A percentile compares a stretch with the other conserved stretches of the same genome.
phyloP scores from a whole-genome alignment of 2,113 vertebrate genomes.

The Serinus canaria region DNA sequence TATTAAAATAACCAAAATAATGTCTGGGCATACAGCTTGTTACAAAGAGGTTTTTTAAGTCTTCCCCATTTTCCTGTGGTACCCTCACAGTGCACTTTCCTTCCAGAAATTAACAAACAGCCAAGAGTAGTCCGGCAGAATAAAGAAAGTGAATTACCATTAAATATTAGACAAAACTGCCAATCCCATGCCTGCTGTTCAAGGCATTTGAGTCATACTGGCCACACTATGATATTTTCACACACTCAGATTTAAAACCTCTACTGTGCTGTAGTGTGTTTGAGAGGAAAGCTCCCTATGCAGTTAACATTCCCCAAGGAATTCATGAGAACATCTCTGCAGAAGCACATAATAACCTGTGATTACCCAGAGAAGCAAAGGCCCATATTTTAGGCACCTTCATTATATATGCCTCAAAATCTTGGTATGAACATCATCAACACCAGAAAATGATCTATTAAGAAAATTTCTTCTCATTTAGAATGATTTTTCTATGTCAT shows the following conservation, averaged over 20 bases:
- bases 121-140: neutral
- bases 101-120: neutral
- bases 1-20: neutral
- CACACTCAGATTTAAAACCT: neutral
- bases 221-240: neutral
- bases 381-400: neutral
- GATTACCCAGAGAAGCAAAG: neutral
- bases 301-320: neutral
- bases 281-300: neutral
- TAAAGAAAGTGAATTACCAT: neutral
- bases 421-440: neutral
- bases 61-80: neutral
- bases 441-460: neutral
- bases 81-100: neutral
- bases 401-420: neutral
- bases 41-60: neutral
- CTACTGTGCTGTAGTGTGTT: neutral
- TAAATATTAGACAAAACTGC: neutral
- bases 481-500: neutral
- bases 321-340: neutral
- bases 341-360: neutral
- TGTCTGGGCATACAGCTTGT: neutral
- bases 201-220: neutral
- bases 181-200: neutral
- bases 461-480: neutral